Base-by-base conservation (phyloP, 2,888 invertebrate genomes). In the Thymelicus lineola region DNA sequence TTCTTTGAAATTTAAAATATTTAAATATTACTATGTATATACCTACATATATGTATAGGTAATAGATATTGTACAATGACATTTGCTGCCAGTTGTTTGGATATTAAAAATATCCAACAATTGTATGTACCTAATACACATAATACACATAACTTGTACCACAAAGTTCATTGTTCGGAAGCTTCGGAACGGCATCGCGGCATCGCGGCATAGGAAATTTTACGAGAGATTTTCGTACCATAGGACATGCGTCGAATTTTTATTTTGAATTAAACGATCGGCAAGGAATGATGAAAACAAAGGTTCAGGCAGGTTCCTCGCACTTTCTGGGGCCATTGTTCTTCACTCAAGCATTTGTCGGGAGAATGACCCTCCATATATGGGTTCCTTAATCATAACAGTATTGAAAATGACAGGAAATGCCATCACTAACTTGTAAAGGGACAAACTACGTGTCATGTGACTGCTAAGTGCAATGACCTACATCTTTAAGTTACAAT, bases 321-420 rank as follows among this genome's bases (percentile, higher is more conserved):
- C 87, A 84, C 85, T 87, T 86, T 89, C 88, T 85, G 77, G 76
- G 82, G 83, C 84, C 86, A 92, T 93, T 93, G 93, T 91, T 89
- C 85, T 81, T 74, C 71, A 73, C 75, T 74, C 73, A 76, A 80
- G 79, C 78, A 79, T 81, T 75, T 76, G 80, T 65, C 78, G 85
- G 91, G 88, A 90, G 89, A 93, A 88, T 90, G 90, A 92, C 90
- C 89, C 87, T 86, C 84, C 84, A 45, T 82, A 85, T 83, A 89
- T 84, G 88, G 90, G 81, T 78, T 78, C 82, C 78, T 82, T 83
- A 82, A 82, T 83, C 84, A 83, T 87, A 88, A 88, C 88, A 85
- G 89, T 85, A 85, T 80, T 83, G 80, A 79, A 83, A 84, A 82
- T 80, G 80, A 73, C 86, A 88, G 88, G 88, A 90, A 87, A 87